Conservation (phyloP, 1,140 invertebrate genomes). For the Drosophila neocordata region DNA sequence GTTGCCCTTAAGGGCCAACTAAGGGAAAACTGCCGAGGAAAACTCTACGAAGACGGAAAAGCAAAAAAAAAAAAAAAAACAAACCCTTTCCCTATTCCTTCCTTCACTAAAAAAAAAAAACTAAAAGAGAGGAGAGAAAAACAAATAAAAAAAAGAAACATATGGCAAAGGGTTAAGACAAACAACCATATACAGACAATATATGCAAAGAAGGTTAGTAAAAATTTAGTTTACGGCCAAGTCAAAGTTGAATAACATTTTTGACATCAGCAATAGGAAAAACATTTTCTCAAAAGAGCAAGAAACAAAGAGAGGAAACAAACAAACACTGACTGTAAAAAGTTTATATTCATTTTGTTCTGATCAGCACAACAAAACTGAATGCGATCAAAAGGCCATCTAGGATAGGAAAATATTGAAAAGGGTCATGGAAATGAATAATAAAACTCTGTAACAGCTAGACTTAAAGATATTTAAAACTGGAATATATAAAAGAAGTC, state of each 20-base stretch:
- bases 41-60: constrained; percentile 2
- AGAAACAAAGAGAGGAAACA: neutral
- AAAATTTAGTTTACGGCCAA: constrained; percentile 12
- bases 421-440: too few species aligned
- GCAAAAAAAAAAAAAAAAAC: neutral
- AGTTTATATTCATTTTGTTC: neutral
- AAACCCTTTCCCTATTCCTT: neutral
- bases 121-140: neutral
- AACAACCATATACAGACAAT: constrained; percentile 44
- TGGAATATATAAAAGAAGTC: too few species aligned
- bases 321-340: neutral
- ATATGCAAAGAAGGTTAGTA: constrained; percentile 39
- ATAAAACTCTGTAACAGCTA: too few species aligned
- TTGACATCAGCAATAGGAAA: constrained; percentile 3
- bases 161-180: constrained; percentile 22
- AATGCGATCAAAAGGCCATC: too few species aligned
- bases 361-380: too few species aligned
- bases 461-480: too few species aligned
- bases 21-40: neutral
- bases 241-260: constrained; percentile 12
- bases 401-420: too few species aligned
- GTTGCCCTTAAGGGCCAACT: neutral
- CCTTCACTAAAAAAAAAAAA: neutral
- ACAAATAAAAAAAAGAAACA: constrained; percentile 28
- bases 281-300: neutral